Percentiles rank a stretch among this genome's conserved stretches.
These are phyloP conservation scores for Dysmachus trigonus DNA, from an alignment of 2,888 invertebrate species.

Conservation along the genomic window DNA sequence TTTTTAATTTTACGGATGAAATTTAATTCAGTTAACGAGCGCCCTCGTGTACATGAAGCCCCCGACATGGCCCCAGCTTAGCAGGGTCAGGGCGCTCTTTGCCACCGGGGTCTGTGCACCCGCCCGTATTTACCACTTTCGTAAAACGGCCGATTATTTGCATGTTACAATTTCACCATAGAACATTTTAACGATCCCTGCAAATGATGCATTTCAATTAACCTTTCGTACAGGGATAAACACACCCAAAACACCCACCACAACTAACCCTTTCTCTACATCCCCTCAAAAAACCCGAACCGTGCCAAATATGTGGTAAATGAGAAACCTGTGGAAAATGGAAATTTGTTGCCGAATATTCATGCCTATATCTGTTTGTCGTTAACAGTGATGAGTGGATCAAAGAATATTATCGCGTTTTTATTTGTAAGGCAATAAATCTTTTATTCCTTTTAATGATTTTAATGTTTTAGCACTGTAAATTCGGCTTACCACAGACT, in stretches of 20 bases:
- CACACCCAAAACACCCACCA: not conserved
- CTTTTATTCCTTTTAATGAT: not conserved
- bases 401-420: not conserved
- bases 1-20: conserved; percentile 32
- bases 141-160: not conserved
- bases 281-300: not conserved
- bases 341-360: not conserved
- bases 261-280: not conserved
- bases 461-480: not conserved
- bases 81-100: not conserved
- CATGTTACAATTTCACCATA: not conserved
- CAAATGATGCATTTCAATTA: not conserved
- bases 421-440: not conserved
- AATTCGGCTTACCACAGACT: not conserved
- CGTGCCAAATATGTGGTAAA: not conserved
- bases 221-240: not conserved
- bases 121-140: not conserved
- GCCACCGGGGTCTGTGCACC: not conserved
- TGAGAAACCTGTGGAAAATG: not conserved
- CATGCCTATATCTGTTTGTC: not conserved
- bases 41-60: not conserved
- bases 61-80: not conserved
- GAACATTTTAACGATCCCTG: not conserved
- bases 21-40: conserved; percentile 33
- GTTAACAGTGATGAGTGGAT: not conserved